Base-by-base conservation (phyloP, 2,113 vertebrate genomes). In the Xyrauchen texanus region DNA sequence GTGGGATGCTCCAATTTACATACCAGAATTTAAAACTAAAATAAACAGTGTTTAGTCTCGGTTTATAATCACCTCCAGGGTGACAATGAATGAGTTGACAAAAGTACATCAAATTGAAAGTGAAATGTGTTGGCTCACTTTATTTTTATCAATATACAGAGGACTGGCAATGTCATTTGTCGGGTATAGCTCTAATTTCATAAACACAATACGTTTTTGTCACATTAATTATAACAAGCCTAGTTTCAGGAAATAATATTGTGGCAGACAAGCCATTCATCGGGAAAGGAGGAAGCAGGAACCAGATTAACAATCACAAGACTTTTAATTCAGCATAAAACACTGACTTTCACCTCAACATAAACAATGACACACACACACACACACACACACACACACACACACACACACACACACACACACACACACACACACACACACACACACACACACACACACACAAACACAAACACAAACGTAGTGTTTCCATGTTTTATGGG, bases 11-110 rank as follows among this genome's bases (percentile, higher is more conserved):
- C 45, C 71, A 62, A 61, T 61, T 21, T 47, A 8, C n/a, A 62
- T 34, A 74, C 15, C 58, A 74, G 57, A 16, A 13, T 74, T 76
- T 76, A 65, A 65, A 76, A 53, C 61, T 65, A 44, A 74, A 51
- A 49, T 15, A 61, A 65, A 76, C 61, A 76, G 5, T 64, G 62
- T 64, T 76, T 64, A 65, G 6, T 55, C 47, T 76, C 13, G 1
- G 12, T 57, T 55, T 15, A 60, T 60, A 58, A 72, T 47, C 69
- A 72, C 69, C 69, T 46, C n/a, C 53, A 10, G 55, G 55, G 46
- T 65, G 34, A 11, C 47, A 44, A 55, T 76, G 49, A 65, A 55
- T 76, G 8, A 55, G 57, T 7, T 58, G 55, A 65, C 51, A 53
- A 55, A 52, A 66, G 8, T 65, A 52, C 21, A 44, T 65, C 62